phyloP scores from a whole-genome alignment of 2,888 invertebrate genomes.

The Hofmannophila pseudospretella region DNA sequence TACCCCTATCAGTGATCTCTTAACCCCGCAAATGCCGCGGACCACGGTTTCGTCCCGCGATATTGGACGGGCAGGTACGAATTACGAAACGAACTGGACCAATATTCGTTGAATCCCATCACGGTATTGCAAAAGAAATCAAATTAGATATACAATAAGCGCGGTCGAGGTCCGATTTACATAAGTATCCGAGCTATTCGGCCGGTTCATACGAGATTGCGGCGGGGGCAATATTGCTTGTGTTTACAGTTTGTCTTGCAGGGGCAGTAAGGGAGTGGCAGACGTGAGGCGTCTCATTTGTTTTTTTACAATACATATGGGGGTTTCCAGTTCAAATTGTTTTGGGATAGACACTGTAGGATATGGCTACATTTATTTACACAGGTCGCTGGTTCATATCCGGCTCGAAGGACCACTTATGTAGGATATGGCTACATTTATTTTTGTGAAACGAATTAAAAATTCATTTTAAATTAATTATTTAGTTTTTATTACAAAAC shows the following conservation, averaged over 20 bases:
- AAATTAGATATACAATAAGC: slow-evolving; percentile 78
- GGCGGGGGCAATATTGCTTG: slow-evolving; percentile 66
- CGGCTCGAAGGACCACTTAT: too few species aligned
- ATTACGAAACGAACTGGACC: too few species aligned
- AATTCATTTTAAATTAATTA: too few species aligned
- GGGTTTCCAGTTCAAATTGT: slow-evolving; percentile 1
- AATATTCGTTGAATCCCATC: slow-evolving; percentile 69
- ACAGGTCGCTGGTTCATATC: too few species aligned
- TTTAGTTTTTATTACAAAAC: too few species aligned
- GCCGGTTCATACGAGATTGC: slow-evolving; percentile 71
- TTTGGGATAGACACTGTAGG: background rate
- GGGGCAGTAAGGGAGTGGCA: slow-evolving; percentile 21
- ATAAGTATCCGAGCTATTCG: slow-evolving; percentile 74
- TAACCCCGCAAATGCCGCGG: slow-evolving; percentile 56
- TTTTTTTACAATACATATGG: slow-evolving; percentile 26
- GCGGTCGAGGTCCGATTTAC: slow-evolving; percentile 68
- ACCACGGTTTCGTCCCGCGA: slow-evolving; percentile 47
- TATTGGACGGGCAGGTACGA: slow-evolving; percentile 68
- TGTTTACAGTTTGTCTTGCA: slow-evolving; percentile 42
- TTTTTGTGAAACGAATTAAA: too few species aligned
- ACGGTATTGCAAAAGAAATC: slow-evolving; percentile 73
- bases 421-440: too few species aligned
- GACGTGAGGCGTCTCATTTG: slow-evolving; percentile 37
- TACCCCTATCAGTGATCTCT: slow-evolving; percentile 67
- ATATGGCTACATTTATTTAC: too few species aligned